Evolutionary conservation across 2,797 vertebrate species (phyloP), one percentile per base, ranked within the genome.

Genomic region (Oreonectes daqikongensis): DNA sequence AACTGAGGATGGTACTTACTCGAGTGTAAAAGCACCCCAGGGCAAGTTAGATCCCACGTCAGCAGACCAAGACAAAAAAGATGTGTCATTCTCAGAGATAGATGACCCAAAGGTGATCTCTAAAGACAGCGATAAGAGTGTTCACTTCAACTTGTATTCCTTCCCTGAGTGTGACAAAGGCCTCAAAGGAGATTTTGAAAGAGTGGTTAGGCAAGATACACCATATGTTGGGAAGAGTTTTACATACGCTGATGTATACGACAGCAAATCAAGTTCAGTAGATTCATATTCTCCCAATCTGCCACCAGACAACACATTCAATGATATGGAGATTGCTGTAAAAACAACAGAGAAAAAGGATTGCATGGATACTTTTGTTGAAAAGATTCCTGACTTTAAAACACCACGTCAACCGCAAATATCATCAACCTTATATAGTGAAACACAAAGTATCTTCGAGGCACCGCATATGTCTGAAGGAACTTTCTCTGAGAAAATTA

Each of bases 211-310:
- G 79, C 96, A 98, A 84, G 94, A 96, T 88, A 99, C 98, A 0
- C 98, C 98, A 2, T 99, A 97, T 24, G 95, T 97, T 0, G 95
- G 96, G 53, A 97, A 96, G 79, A 96, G 92, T 22, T 99, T 99
- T 87, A 95, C 95, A 32, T 99, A 99, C 17, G 85, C 96, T 42
- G 97, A 98, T 78, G 89, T 96, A 79, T 98, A 97, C 42, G 95
- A 96, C 86, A 94, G 94, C 69, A 93, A 91, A 83, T 86, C 89
- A 32, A 91, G 92, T 87, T 91, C 91, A 0, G 63, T 86, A 78
- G 93, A 94, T 63, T 90, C 85, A 2, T 92, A 85, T 72, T 79
- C 79, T 65, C 82, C 85, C 9, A 82, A 80, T 77, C 67, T 77
- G 83, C 78, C 44, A 26, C 88, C 89, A 57, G 91, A 92, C 53